phyloP scores from a whole-genome alignment of 2,888 invertebrate species.

The Cerceris rybyensis region DNA sequence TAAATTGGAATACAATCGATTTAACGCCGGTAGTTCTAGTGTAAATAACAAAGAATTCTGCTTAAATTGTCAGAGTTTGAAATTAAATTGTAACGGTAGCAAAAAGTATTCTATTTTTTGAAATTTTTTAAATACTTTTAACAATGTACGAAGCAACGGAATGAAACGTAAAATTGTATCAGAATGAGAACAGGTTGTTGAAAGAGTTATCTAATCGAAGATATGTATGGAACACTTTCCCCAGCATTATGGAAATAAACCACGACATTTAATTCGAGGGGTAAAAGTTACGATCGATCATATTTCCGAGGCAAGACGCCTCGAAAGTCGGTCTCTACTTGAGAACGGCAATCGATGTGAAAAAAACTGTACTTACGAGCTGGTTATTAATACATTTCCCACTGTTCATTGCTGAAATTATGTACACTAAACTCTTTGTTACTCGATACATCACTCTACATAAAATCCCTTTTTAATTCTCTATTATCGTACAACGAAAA shows the following conservation, averaged over 20 bases:
- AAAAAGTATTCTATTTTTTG: too few relatives aligned
- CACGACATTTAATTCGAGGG: background rate
- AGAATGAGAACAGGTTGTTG: background rate
- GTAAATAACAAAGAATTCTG: too few relatives aligned
- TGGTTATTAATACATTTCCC: background rate
- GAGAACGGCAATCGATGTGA: background rate
- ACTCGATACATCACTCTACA: background rate
- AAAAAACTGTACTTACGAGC: slow-evolving; percentile 1
- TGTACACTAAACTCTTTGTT: slow-evolving; percentile 28
- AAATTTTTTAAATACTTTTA: too few relatives aligned
- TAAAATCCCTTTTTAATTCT: background rate
- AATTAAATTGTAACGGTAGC: too few relatives aligned
- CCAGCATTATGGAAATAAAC: too few relatives aligned
- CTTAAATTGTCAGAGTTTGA: too few relatives aligned
- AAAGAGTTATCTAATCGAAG: background rate
- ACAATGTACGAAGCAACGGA: too few relatives aligned
- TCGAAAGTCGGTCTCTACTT: background rate
- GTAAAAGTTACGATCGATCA: background rate
- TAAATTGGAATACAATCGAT: too few relatives aligned
- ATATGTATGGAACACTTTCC: too few relatives aligned
- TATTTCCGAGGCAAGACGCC: background rate
- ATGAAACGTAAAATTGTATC: too few relatives aligned
- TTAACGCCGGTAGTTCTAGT: too few relatives aligned
- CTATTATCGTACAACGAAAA: too few relatives aligned
- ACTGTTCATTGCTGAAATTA: background rate